Conservation (phyloP, 2,888 invertebrate species). For the Neoaliturus tenellus region DNA sequence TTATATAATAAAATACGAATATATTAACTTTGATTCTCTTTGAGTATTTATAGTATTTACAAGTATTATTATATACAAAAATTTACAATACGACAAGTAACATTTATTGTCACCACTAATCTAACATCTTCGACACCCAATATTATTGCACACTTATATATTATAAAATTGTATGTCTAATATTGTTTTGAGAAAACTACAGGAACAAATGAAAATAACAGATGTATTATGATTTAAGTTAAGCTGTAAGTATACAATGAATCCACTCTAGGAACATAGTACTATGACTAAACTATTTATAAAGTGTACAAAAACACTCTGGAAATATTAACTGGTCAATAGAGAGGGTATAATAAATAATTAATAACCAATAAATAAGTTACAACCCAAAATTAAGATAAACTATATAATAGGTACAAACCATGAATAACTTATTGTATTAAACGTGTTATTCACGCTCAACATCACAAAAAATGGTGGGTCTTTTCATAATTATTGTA, state of each 20-base stretch:
- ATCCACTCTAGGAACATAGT: background rate
- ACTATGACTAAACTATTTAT: background rate
- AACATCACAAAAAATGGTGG: no score
- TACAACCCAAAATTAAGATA: background rate
- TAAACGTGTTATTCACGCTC: no score
- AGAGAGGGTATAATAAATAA: background rate
- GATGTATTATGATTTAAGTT: background rate
- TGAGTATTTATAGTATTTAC: constrained; percentile 3
- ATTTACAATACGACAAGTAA: background rate
- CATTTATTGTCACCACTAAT: background rate
- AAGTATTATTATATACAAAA: background rate
- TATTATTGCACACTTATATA: background rate
- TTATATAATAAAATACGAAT: background rate
- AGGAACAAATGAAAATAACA: background rate
- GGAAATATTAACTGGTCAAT: background rate
- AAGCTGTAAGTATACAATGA: background rate
- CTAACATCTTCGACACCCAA: background rate
- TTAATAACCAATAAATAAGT: background rate
- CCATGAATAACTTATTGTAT: no score
- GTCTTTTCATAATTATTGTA: background rate
- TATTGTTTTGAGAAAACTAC: background rate
- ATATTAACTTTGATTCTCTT: constrained; percentile 1
- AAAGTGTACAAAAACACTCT: background rate
- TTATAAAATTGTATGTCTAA: background rate
- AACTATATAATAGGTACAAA: no score